These are phyloP conservation scores for Hemaris fuciformis DNA, from an alignment of 2,888 invertebrate genomes.

Conservation along the genomic window DNA sequence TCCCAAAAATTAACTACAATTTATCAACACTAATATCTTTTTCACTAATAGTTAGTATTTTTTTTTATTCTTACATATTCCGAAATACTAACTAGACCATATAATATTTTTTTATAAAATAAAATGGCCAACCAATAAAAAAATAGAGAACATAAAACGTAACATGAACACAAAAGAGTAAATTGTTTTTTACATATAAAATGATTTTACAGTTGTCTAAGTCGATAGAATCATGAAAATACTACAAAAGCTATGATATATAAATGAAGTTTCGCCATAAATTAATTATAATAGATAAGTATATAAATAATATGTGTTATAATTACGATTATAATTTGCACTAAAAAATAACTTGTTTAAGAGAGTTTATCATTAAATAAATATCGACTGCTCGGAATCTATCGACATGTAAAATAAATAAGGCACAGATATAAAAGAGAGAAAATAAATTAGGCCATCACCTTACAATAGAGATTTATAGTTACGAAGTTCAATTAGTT, in stretches of 20 bases:
- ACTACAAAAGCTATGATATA: neutral
- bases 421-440: neutral
- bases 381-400: neutral
- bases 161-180: neutral
- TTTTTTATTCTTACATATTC: constrained; percentile 13
- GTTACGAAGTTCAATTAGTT: neutral
- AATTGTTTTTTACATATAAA: neutral
- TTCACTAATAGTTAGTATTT: constrained; percentile 28
- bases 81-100: neutral
- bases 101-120: constrained; percentile 6
- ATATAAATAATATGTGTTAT: neutral
- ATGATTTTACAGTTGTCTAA: neutral
- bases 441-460: neutral
- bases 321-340: neutral
- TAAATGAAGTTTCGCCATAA: neutral
- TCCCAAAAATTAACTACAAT: constrained; percentile 24
- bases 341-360: neutral
- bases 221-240: neutral
- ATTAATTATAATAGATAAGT: neutral
- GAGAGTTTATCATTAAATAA: neutral
- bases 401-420: neutral
- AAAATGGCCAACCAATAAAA: neutral
- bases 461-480: neutral
- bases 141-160: neutral
- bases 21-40: constrained; percentile 25